These are phyloP conservation scores for Sebastes minor DNA, from an alignment of 2,797 vertebrate species.

Conservation along the genomic window DNA sequence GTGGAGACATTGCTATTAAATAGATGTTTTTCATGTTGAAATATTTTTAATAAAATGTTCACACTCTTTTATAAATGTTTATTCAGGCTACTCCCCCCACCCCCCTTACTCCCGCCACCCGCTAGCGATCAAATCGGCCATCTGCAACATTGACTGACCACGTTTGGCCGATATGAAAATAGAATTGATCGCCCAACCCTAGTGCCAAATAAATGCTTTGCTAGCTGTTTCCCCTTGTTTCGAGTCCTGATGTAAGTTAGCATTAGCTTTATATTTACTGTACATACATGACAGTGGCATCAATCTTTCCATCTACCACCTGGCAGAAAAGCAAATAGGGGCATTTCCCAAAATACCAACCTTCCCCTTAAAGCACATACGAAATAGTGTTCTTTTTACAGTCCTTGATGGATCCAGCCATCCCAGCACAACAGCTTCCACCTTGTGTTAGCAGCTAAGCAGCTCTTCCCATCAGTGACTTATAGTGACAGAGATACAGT, in stretches of 20 bases:
- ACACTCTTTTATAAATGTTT: no score
- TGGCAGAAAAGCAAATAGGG: not conserved
- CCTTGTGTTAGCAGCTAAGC: conserved; percentile 23
- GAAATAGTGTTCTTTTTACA: not conserved
- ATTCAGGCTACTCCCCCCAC: no score
- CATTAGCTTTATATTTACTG: not conserved
- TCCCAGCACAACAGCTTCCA: not conserved
- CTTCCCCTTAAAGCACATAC: not conserved
- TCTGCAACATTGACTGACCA: no score
- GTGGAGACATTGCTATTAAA: no score
- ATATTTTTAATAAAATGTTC: no score
- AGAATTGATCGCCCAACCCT: no score
- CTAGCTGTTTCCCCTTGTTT: not conserved
- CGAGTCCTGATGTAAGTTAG: not conserved
- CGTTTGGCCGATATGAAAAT: no score
- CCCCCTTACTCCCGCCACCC: no score
- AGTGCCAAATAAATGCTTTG: not conserved
- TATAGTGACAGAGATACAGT: conserved; percentile 53
- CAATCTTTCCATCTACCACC: not conserved
- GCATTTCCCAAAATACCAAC: not conserved
- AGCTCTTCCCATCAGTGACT: conserved; percentile 44
- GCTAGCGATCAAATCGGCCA: no score
- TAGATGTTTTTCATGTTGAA: no score
- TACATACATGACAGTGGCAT: not conserved
- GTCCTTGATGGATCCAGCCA: not conserved